Evolutionary conservation across 2,888 invertebrate species (phyloP).

Genomic region (Quadroppia sp.): DNA sequence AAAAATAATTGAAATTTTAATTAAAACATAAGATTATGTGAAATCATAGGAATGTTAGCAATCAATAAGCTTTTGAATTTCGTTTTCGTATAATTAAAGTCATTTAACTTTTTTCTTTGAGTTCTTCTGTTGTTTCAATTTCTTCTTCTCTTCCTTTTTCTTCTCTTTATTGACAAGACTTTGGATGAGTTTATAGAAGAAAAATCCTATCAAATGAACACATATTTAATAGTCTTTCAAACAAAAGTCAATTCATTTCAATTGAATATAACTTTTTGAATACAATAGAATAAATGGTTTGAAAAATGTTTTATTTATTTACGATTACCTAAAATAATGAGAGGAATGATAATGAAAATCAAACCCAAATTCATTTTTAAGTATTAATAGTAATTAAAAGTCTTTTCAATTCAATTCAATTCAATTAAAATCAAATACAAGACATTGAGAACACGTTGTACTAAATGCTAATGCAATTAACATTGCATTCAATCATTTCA

Average conservation of each 20-base stretch:
- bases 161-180: constrained; percentile 70
- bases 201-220: constrained; percentile 80
- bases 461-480: too few relatives aligned
- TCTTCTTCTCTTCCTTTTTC: constrained; percentile 74
- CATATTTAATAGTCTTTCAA: too few relatives aligned
- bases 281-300: neutral
- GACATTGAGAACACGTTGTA: constrained; percentile 22
- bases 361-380: constrained; percentile 18
- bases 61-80: too few relatives aligned
- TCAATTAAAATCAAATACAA: too few relatives aligned
- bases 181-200: constrained; percentile 77
- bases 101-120: constrained; percentile 53
- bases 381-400: too few relatives aligned
- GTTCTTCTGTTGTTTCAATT: constrained; percentile 72
- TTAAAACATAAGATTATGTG: too few relatives aligned
- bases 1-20: too few relatives aligned
- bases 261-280: neutral
- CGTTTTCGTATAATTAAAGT: neutral
- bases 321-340: constrained; percentile 21
- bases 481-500: too few relatives aligned
- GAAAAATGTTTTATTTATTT: too few relatives aligned
- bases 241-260: neutral
- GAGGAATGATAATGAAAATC: constrained; percentile 9
- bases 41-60: too few relatives aligned
- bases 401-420: too few relatives aligned